A percentile compares a stretch with the other conserved stretches of the same genome.
Evolutionary conservation across 2,113 vertebrate species (phyloP).

Genomic region (Pelvicachromis taeniatus): DNA sequence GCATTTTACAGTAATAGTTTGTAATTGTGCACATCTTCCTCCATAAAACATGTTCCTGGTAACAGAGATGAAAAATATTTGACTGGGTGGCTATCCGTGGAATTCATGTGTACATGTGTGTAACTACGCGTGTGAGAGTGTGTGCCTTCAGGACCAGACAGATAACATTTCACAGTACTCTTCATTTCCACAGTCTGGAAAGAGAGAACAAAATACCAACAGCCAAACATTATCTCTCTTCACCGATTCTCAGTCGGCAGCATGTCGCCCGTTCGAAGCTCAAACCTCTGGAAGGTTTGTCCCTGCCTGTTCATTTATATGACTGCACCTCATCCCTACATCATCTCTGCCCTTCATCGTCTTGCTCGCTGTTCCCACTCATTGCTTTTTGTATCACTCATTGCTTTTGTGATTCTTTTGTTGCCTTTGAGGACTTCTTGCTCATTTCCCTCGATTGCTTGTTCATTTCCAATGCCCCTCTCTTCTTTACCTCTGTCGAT

Average conservation of each 20-base stretch:
- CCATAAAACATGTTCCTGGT: slow-evolving; percentile 24
- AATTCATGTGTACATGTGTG: slow-evolving; percentile 6
- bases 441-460: neutral
- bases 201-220: slow-evolving; percentile 16
- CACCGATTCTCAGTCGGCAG: neutral
- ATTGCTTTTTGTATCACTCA: neutral
- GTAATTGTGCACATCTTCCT: neutral
- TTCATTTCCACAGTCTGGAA: slow-evolving; percentile 32
- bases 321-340: neutral
- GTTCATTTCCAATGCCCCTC: neutral
- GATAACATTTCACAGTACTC: slow-evolving; percentile 46
- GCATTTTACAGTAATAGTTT: neutral
- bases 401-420: neutral
- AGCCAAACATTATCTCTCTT: slow-evolving; percentile 28
- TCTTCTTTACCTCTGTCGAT: neutral
- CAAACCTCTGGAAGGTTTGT: neutral
- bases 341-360: neutral
- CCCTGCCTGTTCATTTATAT: neutral
- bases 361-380: neutral
- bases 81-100: slow-evolving; percentile 8
- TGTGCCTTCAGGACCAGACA: slow-evolving; percentile 20
- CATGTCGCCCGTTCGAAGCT: neutral
- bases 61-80: slow-evolving; percentile 46
- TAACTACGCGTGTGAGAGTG: neutral
- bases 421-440: neutral